These are phyloP conservation scores for Procapra przewalskii DNA, from an alignment of 2,113 vertebrate genomes.

Conservation along the genomic window DNA sequence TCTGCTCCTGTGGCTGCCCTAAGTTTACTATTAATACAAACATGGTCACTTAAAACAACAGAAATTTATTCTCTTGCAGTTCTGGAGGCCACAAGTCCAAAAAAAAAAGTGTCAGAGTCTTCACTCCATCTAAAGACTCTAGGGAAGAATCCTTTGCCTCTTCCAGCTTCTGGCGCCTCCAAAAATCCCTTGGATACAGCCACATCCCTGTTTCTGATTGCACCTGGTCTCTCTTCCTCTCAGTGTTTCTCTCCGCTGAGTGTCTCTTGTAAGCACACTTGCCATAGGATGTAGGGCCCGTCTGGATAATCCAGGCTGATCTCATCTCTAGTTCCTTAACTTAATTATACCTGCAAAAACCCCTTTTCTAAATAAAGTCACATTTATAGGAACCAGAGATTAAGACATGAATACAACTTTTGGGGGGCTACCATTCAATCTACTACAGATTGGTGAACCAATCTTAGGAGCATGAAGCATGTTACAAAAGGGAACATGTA, in stretches of 20 bases:
- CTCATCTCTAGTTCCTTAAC: not conserved
- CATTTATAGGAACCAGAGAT: not conserved
- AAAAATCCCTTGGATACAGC: not conserved
- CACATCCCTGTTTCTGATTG: not conserved
- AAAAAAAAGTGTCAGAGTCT: not conserved
- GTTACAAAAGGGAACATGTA: not conserved
- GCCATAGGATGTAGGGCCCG: not conserved
- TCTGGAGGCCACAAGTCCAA: not conserved
- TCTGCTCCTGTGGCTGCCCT: not conserved
- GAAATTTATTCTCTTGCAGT: not conserved
- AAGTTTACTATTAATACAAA: not conserved
- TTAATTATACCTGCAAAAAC: not conserved
- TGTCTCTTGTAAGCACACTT: not conserved
- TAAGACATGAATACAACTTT: not conserved
- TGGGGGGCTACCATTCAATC: not conserved
- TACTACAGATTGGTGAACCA: not conserved
- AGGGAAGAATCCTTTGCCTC: not conserved
- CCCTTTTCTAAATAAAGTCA: not conserved
- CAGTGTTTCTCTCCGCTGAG: not conserved
- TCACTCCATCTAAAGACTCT: not conserved
- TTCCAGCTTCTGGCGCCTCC: not conserved
- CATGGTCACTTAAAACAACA: not conserved
- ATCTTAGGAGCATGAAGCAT: not conserved
- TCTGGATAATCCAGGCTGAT: not conserved
- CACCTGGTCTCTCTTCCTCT: not conserved